Evolutionary conservation across 2,113 vertebrate genomes (phyloP), one percentile per base, ranked within the genome.

Genomic region (Vimba vimba): DNA sequence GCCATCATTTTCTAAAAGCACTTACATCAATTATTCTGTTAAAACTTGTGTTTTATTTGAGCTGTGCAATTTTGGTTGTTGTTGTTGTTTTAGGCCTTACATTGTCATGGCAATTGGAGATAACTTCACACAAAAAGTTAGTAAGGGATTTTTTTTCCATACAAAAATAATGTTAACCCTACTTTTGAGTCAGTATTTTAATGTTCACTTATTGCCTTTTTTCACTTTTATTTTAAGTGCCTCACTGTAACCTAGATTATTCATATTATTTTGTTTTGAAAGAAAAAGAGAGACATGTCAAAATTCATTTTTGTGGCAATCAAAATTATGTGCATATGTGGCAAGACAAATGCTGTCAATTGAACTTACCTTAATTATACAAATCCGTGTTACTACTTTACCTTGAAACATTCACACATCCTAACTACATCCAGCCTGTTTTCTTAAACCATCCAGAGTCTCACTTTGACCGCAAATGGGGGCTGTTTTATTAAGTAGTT

Each of bases 401-500:
- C 33, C 25, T 25, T 55, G 43, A 69, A 74, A 85, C 66, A 85
- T 89, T 79, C 83, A 55, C 82, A 74, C 47, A 85, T 87, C 78
- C 64, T 76, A 76, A 84, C 69, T 82, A 82, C 59, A 86, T 76
- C 75, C 27, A 30, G 57, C 52, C 64, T 87, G 85, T 89, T 89
- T 84, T 86, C 83, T 86, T 85, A 89, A 91, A 87, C 76, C 91
- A 92, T 91, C 91, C 86, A 86, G 87, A 91, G 91, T 92, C 90
- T 92, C 87, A 93, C 88, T 92, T 90, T 83, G 87, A 85, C 82
- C 87, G 88, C 91, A 91, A 84, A 85, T 78, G 85, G 88, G 90
- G 92, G 89, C 87, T 88, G 87, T 92, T 92, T 95, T 95, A 94
- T 95, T 95, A 95, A 95, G 93, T 93, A 94, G 93, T 85, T 95